phyloP scores from a whole-genome alignment of 2,888 invertebrate genomes.

The Napeogenes sylphis region DNA sequence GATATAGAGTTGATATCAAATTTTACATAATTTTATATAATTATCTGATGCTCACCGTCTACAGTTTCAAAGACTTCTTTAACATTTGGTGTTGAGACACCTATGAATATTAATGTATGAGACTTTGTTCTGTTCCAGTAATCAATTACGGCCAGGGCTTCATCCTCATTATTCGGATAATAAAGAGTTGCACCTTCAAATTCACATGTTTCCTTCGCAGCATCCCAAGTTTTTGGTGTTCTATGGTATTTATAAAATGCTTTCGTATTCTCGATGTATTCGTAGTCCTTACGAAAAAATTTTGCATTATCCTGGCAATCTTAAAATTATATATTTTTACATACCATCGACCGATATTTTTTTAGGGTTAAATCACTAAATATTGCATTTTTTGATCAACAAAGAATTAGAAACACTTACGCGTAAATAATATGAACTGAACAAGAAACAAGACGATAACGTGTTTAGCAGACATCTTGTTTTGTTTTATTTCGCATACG shows the following conservation, averaged over 20 bases:
- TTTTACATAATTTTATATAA: too few species aligned
- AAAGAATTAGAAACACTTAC: not conserved
- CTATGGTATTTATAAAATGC: constrained; percentile 63
- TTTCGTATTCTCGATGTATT: constrained; percentile 41
- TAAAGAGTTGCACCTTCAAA: constrained; percentile 54
- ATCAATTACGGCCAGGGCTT: constrained; percentile 40
- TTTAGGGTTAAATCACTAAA: constrained; percentile 1
- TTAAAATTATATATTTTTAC: constrained; percentile 32
- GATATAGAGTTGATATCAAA: too few species aligned
- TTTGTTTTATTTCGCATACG: not conserved
- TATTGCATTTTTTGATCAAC: constrained; percentile 5
- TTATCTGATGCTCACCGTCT: constrained; percentile 36
- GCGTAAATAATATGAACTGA: not conserved
- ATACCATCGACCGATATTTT: not conserved
- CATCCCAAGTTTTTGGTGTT: constrained; percentile 45
- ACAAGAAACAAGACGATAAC: not conserved
- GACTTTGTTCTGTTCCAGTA: constrained; percentile 43
- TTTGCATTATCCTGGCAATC: constrained; percentile 47
- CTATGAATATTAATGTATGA: constrained; percentile 42
- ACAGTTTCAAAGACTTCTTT: constrained; percentile 53
- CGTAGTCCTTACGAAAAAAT: constrained; percentile 60
- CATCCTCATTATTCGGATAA: constrained; percentile 49
- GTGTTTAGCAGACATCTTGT: constrained; percentile 3
- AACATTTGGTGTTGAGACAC: constrained; percentile 44
- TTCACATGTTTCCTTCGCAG: constrained; percentile 49